Evolutionary conservation across 2,113 vertebrate species (phyloP).

Genomic region (Speoplatyrhinus poulsoni): DNA sequence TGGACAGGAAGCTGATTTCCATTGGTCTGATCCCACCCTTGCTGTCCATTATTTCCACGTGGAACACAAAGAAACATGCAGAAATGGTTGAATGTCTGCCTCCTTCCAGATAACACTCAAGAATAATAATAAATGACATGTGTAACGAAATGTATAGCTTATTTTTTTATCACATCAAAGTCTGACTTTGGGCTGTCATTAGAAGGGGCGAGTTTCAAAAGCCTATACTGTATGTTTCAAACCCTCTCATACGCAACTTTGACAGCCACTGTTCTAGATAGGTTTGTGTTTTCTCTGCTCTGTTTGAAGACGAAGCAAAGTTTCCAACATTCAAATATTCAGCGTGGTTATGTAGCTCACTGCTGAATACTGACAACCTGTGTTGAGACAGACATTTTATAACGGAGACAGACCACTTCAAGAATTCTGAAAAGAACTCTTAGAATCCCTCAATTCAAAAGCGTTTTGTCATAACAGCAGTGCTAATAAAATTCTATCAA

Average conservation of each 20-base stretch:
- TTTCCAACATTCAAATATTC: background rate
- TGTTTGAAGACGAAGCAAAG: background rate
- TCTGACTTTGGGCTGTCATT: too few relatives aligned
- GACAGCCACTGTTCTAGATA: background rate
- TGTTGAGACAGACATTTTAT: background rate
- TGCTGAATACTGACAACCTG: conserved; percentile 13
- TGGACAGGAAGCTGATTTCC: conserved; percentile 25
- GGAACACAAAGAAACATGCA: background rate
- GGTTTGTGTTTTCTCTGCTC: background rate
- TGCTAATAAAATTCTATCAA: too few relatives aligned
- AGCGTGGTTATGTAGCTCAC: too few relatives aligned
- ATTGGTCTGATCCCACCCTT: background rate
- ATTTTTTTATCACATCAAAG: too few relatives aligned
- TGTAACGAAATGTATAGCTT: background rate
- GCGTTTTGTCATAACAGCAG: too few relatives aligned
- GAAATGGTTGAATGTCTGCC: conserved; percentile 11
- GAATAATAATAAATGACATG: too few relatives aligned
- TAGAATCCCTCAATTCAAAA: too few relatives aligned
- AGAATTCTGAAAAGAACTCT: too few relatives aligned
- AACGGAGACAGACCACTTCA: too few relatives aligned
- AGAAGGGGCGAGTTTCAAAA: too few relatives aligned
- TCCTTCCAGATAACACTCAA: conserved; percentile 10
- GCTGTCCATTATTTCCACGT: conserved; percentile 1
- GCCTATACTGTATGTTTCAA: background rate
- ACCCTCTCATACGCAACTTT: too few relatives aligned